Percentiles rank a stretch among this genome's conserved stretches.
Evolutionary conservation across 1,140 invertebrate genomes (phyloP).

Genomic region (Drosophila miranda): DNA sequence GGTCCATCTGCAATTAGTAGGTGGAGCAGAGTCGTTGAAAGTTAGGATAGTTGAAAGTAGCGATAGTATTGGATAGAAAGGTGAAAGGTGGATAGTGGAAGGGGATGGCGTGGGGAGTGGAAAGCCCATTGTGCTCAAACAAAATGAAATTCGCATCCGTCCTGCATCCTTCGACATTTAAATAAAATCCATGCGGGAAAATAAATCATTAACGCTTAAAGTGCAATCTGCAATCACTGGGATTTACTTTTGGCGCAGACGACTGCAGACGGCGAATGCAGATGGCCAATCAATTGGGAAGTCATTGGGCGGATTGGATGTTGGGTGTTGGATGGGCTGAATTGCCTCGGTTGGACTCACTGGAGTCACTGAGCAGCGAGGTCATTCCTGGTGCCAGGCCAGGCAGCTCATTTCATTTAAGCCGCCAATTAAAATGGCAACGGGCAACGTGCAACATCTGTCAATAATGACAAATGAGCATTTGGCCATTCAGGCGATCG

Average conservation of each 20-base stretch:
- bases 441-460: conserved; percentile 57
- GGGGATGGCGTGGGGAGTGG: neutral
- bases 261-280: conserved; percentile 19
- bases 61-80: conserved; percentile 26
- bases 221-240: conserved; percentile 66
- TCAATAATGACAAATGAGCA: conserved; percentile 80
- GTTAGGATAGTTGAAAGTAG: conserved; percentile 45
- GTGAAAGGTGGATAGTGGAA: neutral
- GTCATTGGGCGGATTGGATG: too few relatives aligned
- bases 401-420: conserved; percentile 70
- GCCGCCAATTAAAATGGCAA: conserved; percentile 79
- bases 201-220: conserved; percentile 78
- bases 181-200: conserved; percentile 71
- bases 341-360: neutral
- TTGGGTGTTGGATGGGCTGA: too few relatives aligned
- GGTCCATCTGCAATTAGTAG: conserved; percentile 81
- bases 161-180: conserved; percentile 45
- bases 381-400: conserved; percentile 26
- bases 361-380: conserved; percentile 17
- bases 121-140: conserved; percentile 20
- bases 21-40: conserved; percentile 68
- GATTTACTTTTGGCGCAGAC: conserved; percentile 59
- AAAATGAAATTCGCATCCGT: conserved; percentile 24
- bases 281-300: conserved; percentile 35
- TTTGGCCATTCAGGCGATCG: conserved; percentile 48